Evolutionary conservation across 2,113 vertebrate species (phyloP), one percentile per base, ranked within the genome.

Genomic region (Equus przewalskii): DNA sequence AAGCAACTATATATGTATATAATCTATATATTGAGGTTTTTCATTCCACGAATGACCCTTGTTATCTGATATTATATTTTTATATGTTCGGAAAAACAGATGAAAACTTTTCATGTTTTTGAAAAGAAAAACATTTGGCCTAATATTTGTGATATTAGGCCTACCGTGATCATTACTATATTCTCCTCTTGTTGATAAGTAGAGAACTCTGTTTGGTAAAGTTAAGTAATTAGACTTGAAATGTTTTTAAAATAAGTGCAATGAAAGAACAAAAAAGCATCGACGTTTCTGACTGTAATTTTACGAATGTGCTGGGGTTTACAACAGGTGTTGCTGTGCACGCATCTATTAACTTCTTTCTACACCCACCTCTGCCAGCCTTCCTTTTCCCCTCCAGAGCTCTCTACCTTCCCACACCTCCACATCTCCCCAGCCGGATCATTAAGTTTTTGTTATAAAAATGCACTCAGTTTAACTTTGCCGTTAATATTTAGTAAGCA

Each of bases 371-470:
- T 22, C 30, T 49, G 2, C 6, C 3, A 44, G 12, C 0, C 5
- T 79, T 95, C 56, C 0, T 54, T 94, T 90, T 76, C 78, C 72
- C 79, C 51, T 80, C 21, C 3, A 7, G 41, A 76, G 3, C 14
- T n/a, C 10, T 22, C 3, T 69, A 33, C 1, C 7, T 78, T 82
- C 6, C 9, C 19, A 36, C 6, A 67, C 2, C 11, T 62, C 1
- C 24, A 62, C 26, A 36, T 93, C 79, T 83, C 46, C 30, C 49
- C 22, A 84, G 7, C 3, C 9, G 14, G n/a, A 64, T 78, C 16
- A 85, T 54, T 64, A 86, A 86, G 62, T 6, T 67, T 90, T 65
- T 65, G 76, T 96, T 96, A 51, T 89, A 67, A 93, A 95, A 81
- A 75, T 84, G 3, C 8, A 80, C 10, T 84, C n/a, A 36, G 7